Evolutionary conservation across 2,888 invertebrate genomes (phyloP), one percentile per base, ranked within the genome.

Genomic region (Notodonta ziczac): DNA sequence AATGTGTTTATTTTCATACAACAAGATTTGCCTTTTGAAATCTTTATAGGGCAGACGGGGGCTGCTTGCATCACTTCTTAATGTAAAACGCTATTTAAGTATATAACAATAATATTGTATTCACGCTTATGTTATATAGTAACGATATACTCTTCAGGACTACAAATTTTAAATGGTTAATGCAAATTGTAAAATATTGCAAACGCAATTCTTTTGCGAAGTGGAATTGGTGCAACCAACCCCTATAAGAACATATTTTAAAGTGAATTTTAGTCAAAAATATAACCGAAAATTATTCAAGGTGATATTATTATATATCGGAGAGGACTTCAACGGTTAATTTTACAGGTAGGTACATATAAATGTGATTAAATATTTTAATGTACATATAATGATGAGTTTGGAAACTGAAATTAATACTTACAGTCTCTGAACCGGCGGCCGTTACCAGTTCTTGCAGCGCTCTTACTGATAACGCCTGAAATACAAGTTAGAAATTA

Each of bases 371-470:
- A 24, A 53, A 71, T 72, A 69, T 39, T 65, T 67, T 60, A 65
- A 67, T 67, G 46, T 65, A 66, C 65, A 63, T 54, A 58, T 35
- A 57, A 9, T 52, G 35, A 35, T 53, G 5, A 2, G 24, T 24
- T 24, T 24, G 24, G 24, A 52, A 4, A n/a, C 32, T 13, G 16
- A 16, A 7, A 35, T 40, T 71, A 24, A 24, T 80, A 95, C 96
- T 97, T 96, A 98, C 98, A 94, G 98, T 97, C 95, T 98, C 98
- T 57, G 97, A 97, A 65, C 97, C 97, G 39, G 98, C 97, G 5
- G 98, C 98, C 16, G 99, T 99, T 70, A 99, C 99, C 91, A 99
- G 95, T 91, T 99, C 99, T 93, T 99, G 99, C 62, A 99, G 94
- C 67, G 99, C 99, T 85, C 99, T 96, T 63, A 99, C 99, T 72